Base-by-base conservation (phyloP, 2,888 invertebrate genomes). In the Dynastes grantii region DNA sequence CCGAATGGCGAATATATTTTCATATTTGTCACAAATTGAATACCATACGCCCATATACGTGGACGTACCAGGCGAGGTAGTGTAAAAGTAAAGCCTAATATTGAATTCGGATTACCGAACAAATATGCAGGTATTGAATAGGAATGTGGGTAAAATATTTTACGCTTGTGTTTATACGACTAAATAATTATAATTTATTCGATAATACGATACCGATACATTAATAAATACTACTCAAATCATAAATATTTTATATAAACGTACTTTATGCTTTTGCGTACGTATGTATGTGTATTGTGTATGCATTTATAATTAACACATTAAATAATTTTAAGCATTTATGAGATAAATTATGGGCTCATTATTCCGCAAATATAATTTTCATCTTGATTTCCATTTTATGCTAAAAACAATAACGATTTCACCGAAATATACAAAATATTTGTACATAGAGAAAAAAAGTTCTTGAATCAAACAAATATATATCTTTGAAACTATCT, bases 1-100 rank as follows among this genome's bases (percentile, higher is more conserved):
- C 68, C 51, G 51, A 68, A 68, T 68, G 53, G 68, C 63, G 64
- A 22, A 71, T 78, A 71, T 78, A 78, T 73, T 71, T 77, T 73
- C 68, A 67, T 78, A 78, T 78, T 73, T 78, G 78, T 78, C 73
- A 73, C 75, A 78, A 78, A 78, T 78, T 78, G 78, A 78, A 78
- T 78, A 73, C 64, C 71, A 45, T 27, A 49, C 32, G 32, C 2
- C 32, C 45, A 8, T 45, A 45, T 45, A 11, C 8, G 11, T 16
- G 27, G 27, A n/a, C n/a, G n/a, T n/a, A n/a, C n/a, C n/a, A 11
- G 22, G 13, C 65, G 11, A 22, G 22, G 40, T 37, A 40, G 45
- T 49, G 45, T 67, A 45, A 67, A 67, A 67, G 65, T 67, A 67
- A 45, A 16, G 65, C 13, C 32, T n/a, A 45, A 40, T 64, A 64